Evolutionary conservation across 1,140 invertebrate species (phyloP), one percentile per base, ranked within the genome.

Genomic region (Drosophila nikananu): DNA sequence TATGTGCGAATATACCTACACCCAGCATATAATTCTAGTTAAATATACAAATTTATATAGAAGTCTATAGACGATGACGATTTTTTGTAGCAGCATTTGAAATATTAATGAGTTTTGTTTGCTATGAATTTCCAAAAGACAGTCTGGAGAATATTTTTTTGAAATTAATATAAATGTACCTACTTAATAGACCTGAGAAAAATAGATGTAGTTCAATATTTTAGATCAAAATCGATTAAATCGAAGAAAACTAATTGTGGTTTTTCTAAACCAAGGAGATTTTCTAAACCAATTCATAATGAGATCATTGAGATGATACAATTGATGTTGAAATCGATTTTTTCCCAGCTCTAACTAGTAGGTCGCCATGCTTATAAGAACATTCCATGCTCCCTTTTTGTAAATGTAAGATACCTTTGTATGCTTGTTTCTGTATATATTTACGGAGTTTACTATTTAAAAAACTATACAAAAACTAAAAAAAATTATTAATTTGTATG

Each of bases 31-130:
- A 83, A 89, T 63, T 63, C 59, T 87, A 87, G 76, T 80, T 79
- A 81, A 80, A 87, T 82, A 86, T 81, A 81, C 64, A 83, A 75
- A 19, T 78, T 55, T 23, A 83, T 66, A 61, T 63, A 61, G 79
- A 86, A 66, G 66, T 62, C 60, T 66, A 76, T 63, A 66, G 66
- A 76, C 39, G 65, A 76, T 79, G 66, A 76, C 39, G 65, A 76
- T 79, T 71, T 77, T 80, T 63, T 77, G 48, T 27, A 65, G 44
- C 23, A 25, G 51, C 42, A 32, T 66, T 61, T 71, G 21, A 39
- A 30, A 61, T 52, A 65, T 57, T 48, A 30, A 32, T 35, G 21
- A 52, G 42, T 59, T 54, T 46, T n/a, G 17, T 39, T 67, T 61
- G 59, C 42, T 72, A 59, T 62, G 77, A 80, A 80, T 46, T 73